A percentile compares a stretch with the other conserved stretches of the same genome.
These are phyloP conservation scores for Neomorphus geoffroyi DNA, from an alignment of 2,797 vertebrate species.

Conservation along the genomic window DNA sequence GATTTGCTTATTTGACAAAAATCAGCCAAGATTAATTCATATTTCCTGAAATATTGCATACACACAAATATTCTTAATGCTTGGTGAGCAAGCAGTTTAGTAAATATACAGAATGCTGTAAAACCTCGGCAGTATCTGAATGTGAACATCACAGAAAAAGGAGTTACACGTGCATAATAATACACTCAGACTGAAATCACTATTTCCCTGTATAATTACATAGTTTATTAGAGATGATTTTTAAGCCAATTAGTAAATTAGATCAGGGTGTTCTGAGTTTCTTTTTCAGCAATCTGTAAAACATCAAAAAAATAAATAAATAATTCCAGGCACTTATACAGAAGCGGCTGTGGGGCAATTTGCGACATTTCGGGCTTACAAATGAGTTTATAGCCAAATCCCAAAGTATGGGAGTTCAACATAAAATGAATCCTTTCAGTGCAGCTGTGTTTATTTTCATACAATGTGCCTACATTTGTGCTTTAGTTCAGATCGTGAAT, in stretches of 20 bases:
- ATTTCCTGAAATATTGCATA: conserved; percentile 8
- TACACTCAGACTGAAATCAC: neutral
- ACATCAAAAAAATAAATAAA: neutral
- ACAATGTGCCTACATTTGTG: neutral
- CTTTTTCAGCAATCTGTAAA: neutral
- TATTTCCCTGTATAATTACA: neutral
- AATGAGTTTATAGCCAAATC: neutral
- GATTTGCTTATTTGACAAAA: conserved; percentile 27
- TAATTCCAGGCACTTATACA: neutral
- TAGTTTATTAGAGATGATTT: conserved; percentile 13
- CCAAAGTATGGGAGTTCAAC: neutral
- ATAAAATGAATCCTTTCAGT: conserved; percentile 6
- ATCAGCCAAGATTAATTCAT: neutral
- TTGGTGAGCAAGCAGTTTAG: neutral
- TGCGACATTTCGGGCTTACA: neutral
- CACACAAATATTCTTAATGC: neutral
- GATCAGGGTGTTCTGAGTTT: neutral
- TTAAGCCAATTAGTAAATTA: conserved; percentile 23
- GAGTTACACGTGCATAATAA: neutral
- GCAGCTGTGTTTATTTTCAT: conserved; percentile 36
- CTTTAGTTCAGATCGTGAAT: neutral
- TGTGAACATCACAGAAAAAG: neutral
- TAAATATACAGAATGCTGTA: neutral
- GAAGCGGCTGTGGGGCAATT: neutral
- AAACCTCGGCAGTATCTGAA: neutral